These are phyloP conservation scores for Chelonia mydas DNA, from an alignment of 2,797 vertebrate species.

Conservation along the genomic window DNA sequence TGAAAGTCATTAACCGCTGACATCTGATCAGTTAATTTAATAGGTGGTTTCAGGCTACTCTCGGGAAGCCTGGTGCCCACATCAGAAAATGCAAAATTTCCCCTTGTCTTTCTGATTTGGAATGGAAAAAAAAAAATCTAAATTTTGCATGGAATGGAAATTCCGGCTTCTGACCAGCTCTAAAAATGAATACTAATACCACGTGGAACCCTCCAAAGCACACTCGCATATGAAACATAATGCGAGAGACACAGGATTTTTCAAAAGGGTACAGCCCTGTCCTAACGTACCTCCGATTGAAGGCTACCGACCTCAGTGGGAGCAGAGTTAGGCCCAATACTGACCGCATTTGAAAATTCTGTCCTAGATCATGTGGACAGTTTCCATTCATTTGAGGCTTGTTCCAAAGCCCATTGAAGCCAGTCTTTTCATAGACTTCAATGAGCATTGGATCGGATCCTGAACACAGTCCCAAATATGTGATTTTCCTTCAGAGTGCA, in stretches of 20 bases:
- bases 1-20: not conserved
- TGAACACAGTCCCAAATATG: slow-evolving; percentile 1
- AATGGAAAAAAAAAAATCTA: not conserved
- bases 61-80: not conserved
- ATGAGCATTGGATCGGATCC: not conserved
- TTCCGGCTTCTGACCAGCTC: not conserved
- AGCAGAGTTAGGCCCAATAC: not conserved
- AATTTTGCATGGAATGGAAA: not conserved
- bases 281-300: not conserved
- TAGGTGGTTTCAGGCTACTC: not conserved
- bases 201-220: not conserved
- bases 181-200: not conserved
- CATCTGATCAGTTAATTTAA: not conserved
- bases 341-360: not conserved
- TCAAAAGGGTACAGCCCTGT: not conserved
- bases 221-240: not conserved
- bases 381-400: not conserved
- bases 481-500: slow-evolving; percentile 9
- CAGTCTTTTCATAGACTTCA: not conserved
- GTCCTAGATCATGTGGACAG: not conserved
- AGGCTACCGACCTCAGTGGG: not conserved
- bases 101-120: not conserved
- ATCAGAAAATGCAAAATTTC: not conserved
- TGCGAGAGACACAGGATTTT: not conserved
- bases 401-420: not conserved